Conservation (phyloP, 2,888 invertebrate species). For the Chouioia cunea region DNA sequence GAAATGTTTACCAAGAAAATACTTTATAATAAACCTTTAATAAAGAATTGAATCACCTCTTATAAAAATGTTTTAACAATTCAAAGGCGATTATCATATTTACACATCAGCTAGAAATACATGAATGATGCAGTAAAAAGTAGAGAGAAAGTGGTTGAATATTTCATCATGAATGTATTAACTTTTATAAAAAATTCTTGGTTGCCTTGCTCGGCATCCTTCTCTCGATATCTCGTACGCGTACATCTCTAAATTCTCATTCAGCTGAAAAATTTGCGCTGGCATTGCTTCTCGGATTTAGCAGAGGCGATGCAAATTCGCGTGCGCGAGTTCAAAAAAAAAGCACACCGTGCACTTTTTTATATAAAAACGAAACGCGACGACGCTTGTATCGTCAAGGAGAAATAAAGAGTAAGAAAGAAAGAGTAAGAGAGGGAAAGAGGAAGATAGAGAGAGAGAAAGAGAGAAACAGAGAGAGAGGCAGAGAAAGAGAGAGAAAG, state of each 20-base stretch:
- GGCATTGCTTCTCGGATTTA: slow-evolving; percentile 13
- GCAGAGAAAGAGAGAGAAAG: not conserved
- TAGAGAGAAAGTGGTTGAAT: too few species aligned
- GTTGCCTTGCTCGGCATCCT: too few species aligned
- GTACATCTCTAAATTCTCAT: slow-evolving; percentile 7
- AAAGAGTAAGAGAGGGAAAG: slow-evolving; percentile 1
- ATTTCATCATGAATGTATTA: too few species aligned
- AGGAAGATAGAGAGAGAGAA: not conserved
- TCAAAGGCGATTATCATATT: too few species aligned
- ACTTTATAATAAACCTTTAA: too few species aligned
- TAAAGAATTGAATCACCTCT: too few species aligned
- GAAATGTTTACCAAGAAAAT: too few species aligned
- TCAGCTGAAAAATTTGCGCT: slow-evolving; percentile 21
- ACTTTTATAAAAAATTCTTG: too few species aligned
- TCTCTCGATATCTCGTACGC: not conserved
- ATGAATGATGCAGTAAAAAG: too few species aligned
- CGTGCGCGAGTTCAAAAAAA: not conserved
- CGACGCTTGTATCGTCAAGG: slow-evolving; percentile 27
- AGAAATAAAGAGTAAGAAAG: not conserved
- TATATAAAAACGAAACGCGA: slow-evolving; percentile 28
- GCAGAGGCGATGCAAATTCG: slow-evolving; percentile 23
- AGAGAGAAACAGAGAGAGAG: not conserved
- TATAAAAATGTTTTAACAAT: too few species aligned
- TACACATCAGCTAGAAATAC: too few species aligned
- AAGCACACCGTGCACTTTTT: not conserved